These are phyloP conservation scores for Seladonia tumulorum DNA, from an alignment of 2,888 invertebrate genomes.

Conservation along the genomic window DNA sequence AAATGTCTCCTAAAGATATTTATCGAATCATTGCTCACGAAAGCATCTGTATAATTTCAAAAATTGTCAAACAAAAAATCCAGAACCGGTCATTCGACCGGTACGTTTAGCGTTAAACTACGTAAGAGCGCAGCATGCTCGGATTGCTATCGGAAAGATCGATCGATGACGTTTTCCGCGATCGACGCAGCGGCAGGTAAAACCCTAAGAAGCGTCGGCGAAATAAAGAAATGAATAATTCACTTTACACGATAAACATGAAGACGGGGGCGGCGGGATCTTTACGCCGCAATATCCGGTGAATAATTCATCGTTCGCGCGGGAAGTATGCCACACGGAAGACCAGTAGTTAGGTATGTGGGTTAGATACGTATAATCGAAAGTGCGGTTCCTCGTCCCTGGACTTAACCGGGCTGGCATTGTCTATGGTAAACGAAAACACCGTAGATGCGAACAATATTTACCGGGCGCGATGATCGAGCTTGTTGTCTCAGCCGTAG, in stretches of 20 bases:
- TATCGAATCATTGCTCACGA: too few species aligned
- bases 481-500: not conserved
- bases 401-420: not conserved
- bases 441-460: not conserved
- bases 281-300: not conserved
- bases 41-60: too few species aligned
- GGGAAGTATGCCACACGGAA: not conserved
- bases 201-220: not conserved
- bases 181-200: not conserved
- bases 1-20: too few species aligned
- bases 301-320: not conserved
- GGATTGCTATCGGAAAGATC: not conserved
- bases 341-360: not conserved
- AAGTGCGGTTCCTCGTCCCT: not conserved
- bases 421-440: not conserved
- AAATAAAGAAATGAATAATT: constrained; percentile 4
- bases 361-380: not conserved
- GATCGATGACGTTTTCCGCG: not conserved
- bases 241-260: not conserved
- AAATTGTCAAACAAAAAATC: too few species aligned
- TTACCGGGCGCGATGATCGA: not conserved
- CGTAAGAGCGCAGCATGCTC: not conserved
- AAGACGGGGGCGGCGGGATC: not conserved
- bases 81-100: too few species aligned
- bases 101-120: too few species aligned